Conservation (phyloP, 2,797 vertebrate genomes). For the Arctocebus calabarensis region DNA sequence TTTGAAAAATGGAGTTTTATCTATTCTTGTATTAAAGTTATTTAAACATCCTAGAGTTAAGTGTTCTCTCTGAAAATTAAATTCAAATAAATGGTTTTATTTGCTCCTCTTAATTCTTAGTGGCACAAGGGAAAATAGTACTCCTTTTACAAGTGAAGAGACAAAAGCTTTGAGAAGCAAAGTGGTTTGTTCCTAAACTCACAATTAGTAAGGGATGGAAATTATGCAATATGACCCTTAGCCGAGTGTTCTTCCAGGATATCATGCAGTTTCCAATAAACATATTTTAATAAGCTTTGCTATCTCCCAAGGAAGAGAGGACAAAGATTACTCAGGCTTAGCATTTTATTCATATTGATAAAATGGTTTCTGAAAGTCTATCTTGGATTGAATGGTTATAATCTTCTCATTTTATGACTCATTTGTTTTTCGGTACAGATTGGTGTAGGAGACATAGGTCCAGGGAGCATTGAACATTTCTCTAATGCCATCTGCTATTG, state of each 20-base stretch:
- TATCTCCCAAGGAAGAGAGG: not conserved
- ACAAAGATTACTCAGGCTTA: not conserved
- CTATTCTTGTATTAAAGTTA: constrained; percentile 18
- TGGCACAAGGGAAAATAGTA: not conserved
- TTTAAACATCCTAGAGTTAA: not conserved
- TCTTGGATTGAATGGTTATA: not conserved
- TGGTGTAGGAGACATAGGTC: not conserved
- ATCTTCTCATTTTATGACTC: constrained; percentile 47
- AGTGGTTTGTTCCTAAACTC: not conserved
- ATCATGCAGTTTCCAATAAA: not conserved
- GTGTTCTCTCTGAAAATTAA: not conserved
- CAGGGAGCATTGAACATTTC: not conserved
- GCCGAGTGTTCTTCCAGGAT: not conserved
- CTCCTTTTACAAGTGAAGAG: not conserved
- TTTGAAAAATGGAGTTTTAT: not conserved
- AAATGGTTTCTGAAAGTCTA: constrained; percentile 22
- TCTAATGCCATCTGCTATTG: not conserved
- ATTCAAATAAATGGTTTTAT: not conserved
- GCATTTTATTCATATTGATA: constrained; percentile 1
- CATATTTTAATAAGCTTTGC: not conserved
- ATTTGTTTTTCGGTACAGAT: not conserved
- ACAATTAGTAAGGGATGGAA: not conserved
- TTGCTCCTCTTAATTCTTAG: not conserved
- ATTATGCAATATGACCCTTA: not conserved
- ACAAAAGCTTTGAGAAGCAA: not conserved